Percentiles rank a stretch among this genome's conserved stretches.
phyloP scores from a whole-genome alignment of 64 coral and sea anemone genomes.

The Montipora capricornis region DNA sequence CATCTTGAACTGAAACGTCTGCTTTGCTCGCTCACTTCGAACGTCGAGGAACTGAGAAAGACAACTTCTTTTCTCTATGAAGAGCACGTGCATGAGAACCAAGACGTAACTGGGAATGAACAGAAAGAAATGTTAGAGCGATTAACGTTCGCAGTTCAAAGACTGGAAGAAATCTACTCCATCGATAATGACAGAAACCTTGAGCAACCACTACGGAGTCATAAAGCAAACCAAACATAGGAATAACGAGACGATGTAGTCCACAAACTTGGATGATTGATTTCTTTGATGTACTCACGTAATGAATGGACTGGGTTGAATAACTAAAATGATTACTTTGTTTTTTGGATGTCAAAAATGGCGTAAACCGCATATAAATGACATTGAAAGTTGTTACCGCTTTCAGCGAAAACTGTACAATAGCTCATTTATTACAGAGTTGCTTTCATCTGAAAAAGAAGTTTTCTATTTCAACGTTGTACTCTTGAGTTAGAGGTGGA shows the following conservation, averaged over 20 bases:
- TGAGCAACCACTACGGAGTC: not conserved
- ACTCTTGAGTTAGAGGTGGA: too few species aligned
- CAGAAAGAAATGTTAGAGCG: constrained; percentile 15
- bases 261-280: not conserved
- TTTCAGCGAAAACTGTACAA: too few species aligned
- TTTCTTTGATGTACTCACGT: not conserved
- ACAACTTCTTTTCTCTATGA: not conserved
- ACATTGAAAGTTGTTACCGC: too few species aligned
- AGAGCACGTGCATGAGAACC: not conserved
- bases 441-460: too few species aligned
- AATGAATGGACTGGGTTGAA: too few species aligned
- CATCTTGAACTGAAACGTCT: constrained; percentile 10
- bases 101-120: not conserved
- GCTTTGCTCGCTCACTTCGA: constrained; percentile 31
- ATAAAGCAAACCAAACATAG: constrained; percentile 35
- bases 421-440: too few species aligned
- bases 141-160: not conserved
- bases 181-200: constrained; percentile 8
- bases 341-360: too few species aligned
- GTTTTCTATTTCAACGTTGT: too few species aligned
- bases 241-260: not conserved
- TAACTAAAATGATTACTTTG: too few species aligned
- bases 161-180: constrained; percentile 12
- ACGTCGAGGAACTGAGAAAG: constrained; percentile 20
- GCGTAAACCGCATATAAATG: too few species aligned